Evolutionary conservation across 2,797 vertebrate species (phyloP).

Genomic region (Columba guinea): DNA sequence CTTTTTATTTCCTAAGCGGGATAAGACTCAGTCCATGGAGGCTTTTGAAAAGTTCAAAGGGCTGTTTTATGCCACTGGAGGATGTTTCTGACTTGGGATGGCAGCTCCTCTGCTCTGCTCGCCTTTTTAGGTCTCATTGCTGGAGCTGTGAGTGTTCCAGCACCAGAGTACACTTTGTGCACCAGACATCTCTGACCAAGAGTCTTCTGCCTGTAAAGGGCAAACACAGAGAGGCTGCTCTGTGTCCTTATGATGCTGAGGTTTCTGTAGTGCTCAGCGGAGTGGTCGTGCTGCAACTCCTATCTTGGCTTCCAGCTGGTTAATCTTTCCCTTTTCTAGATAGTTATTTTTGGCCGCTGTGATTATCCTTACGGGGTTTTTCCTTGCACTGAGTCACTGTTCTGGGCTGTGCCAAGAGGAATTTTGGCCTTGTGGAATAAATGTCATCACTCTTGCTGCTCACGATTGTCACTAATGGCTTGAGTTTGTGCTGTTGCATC

Average conservation of each 20-base stretch:
- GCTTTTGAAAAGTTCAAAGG: background rate
- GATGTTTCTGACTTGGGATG: background rate
- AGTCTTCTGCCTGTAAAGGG: background rate
- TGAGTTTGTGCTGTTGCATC: slow-evolving; percentile 19
- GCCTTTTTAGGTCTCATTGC: background rate
- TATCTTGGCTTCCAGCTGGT: slow-evolving; percentile 52
- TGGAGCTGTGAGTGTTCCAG: background rate
- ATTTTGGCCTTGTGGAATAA: slow-evolving; percentile 40
- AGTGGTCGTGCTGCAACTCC: slow-evolving; percentile 25
- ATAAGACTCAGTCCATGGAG: background rate
- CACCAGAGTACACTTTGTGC: background rate
- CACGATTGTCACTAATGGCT: slow-evolving; percentile 32
- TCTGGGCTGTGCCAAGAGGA: slow-evolving; percentile 36
- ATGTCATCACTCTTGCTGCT: slow-evolving; percentile 34
- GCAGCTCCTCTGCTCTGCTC: background rate
- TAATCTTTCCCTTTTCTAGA: slow-evolving; percentile 59
- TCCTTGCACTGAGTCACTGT: slow-evolving; percentile 56
- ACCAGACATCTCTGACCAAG: background rate
- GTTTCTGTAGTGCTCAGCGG: background rate
- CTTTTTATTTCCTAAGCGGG: background rate
- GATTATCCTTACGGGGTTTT: slow-evolving; percentile 38
- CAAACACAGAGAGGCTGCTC: background rate
- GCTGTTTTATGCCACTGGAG: background rate
- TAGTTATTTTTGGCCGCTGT: slow-evolving; percentile 59
- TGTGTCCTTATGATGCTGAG: background rate